phyloP scores from a whole-genome alignment of 2,888 invertebrate species.

The Stratiomys singularior region DNA sequence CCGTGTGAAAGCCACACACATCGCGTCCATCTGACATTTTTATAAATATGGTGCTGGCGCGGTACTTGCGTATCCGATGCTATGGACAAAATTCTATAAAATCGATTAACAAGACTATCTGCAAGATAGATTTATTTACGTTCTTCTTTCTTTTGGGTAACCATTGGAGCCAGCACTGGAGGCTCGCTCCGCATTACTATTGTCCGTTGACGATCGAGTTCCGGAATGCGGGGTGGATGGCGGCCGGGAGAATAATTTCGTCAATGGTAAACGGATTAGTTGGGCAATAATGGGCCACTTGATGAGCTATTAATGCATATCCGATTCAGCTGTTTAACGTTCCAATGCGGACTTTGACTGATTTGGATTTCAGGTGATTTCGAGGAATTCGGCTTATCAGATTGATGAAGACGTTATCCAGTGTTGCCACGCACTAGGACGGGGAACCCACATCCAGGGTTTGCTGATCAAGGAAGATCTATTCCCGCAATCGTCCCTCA shows the following conservation, averaged over 20 bases:
- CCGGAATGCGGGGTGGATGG: not conserved
- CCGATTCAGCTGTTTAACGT: conserved; percentile 16
- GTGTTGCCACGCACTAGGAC: too few relatives aligned
- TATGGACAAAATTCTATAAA: conserved; percentile 25
- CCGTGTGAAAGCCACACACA: conserved; percentile 41
- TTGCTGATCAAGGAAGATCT: too few relatives aligned
- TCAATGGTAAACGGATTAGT: not conserved
- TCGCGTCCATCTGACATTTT: conserved; percentile 23
- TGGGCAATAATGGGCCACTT: not conserved
- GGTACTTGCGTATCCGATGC: not conserved
- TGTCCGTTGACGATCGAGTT: not conserved
- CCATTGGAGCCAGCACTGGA: not conserved
- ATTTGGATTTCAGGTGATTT: conserved; percentile 37
- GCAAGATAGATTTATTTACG: not conserved
- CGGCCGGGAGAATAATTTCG: not conserved
- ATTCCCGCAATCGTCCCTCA: too few relatives aligned
- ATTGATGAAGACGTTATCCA: not conserved
- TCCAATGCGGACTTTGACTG: not conserved
- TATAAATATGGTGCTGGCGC: conserved; percentile 1
- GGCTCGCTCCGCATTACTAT: not conserved
- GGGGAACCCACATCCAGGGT: too few relatives aligned
- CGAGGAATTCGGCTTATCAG: conserved; percentile 10
- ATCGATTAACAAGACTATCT: conserved; percentile 29
- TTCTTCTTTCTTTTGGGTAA: not conserved
- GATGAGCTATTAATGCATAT: conserved; percentile 8